phyloP scores from a whole-genome alignment of 2,113 vertebrate genomes.

The Brienomyrus brachyistius region DNA sequence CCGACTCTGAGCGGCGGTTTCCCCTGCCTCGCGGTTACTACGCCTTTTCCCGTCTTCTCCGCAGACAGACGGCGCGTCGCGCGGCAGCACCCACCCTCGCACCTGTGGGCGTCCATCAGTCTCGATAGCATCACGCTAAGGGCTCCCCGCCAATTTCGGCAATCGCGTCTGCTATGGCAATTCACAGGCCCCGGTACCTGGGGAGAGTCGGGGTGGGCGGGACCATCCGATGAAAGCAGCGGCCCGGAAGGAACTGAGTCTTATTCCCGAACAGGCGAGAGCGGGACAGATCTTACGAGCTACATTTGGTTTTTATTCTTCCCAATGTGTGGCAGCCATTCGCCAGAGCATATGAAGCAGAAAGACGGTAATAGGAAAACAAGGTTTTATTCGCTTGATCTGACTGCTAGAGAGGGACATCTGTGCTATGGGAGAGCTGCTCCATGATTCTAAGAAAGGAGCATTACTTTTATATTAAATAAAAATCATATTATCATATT shows the following conservation, averaged over 20 bases:
- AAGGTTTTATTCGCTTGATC: background rate
- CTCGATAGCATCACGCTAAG: constrained; percentile 20
- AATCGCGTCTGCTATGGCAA: constrained; percentile 38
- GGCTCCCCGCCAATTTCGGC: constrained; percentile 6
- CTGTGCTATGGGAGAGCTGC: background rate
- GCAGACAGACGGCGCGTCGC: background rate
- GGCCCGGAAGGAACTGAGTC: background rate
- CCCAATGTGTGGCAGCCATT: constrained; percentile 11
- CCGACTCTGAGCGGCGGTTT: background rate
- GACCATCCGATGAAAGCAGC: too few relatives aligned
- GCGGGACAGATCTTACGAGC: background rate
- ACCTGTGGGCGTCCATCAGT: constrained; percentile 12
- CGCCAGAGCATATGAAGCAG: constrained; percentile 6
- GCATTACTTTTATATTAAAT: background rate
- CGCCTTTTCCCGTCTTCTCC: background rate
- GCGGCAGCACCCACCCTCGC: background rate
- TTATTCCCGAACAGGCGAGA: background rate
- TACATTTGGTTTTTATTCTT: background rate
- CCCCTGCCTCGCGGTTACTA: background rate
- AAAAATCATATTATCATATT: background rate
- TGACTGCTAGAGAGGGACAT: background rate
- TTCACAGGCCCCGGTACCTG: constrained; percentile 12
- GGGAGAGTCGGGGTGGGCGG: constrained; percentile 7
- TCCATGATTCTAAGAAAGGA: background rate
- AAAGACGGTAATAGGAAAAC: background rate